Conservation (phyloP, 2,888 invertebrate species). For the Venusia cambrica region DNA sequence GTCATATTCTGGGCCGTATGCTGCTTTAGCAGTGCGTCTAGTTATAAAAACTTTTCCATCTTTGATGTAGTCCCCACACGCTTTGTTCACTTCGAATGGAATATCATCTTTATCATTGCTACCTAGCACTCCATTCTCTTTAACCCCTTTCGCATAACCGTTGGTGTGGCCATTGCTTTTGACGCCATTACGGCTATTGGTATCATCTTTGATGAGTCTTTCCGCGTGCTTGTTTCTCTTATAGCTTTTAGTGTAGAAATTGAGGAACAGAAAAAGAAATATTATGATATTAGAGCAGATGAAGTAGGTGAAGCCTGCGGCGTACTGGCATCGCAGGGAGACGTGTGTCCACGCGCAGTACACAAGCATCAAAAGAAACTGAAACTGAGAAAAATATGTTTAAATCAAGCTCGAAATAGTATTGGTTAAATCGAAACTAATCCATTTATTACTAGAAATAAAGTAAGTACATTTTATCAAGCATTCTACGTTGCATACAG, state of each 20-base stretch:
- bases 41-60: constrained; percentile 59
- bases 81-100: constrained; percentile 53
- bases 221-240: constrained; percentile 48
- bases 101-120: constrained; percentile 54
- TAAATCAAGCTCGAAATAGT: too few relatives aligned
- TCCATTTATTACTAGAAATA: too few relatives aligned
- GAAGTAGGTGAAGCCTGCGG: constrained; percentile 79
- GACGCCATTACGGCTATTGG: constrained; percentile 41
- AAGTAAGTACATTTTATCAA: too few relatives aligned
- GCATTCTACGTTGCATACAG: too few relatives aligned
- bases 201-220: constrained; percentile 44
- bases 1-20: constrained; percentile 52
- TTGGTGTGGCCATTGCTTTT: constrained; percentile 40
- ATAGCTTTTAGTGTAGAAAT: constrained; percentile 84
- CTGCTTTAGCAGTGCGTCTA: constrained; percentile 58
- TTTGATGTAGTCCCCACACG: constrained; percentile 60
- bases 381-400: constrained; percentile 77
- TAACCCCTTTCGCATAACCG: constrained; percentile 35
- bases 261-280: constrained; percentile 84
- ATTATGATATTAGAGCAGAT: constrained; percentile 79
- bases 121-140: constrained; percentile 35
- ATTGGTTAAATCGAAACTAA: too few relatives aligned
- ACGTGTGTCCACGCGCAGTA: constrained; percentile 82
- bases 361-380: constrained; percentile 84
- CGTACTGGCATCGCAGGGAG: constrained; percentile 82